Evolutionary conservation across 2,113 vertebrate genomes (phyloP), one percentile per base, ranked within the genome.

Genomic region (Prietella phreatophila): DNA sequence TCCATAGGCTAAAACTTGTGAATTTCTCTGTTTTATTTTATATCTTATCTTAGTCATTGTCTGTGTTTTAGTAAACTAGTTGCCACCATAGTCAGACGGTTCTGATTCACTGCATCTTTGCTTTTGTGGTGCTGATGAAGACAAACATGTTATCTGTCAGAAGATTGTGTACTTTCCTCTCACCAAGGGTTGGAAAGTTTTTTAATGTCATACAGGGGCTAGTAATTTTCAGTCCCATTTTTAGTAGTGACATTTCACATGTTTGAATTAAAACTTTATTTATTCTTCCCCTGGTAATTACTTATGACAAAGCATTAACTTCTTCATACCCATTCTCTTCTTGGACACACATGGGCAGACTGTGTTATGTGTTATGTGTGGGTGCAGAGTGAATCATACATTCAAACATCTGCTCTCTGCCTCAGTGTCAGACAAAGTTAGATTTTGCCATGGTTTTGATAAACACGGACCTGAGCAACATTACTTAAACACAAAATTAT

Each of bases 301-400:
- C 7, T 55, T 55, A 79, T 47, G 6, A 47, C 42, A 7, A 47
- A 47, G 42, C 58, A 63, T 25, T n/a, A 67, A 25, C 36, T 50
- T 20, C 50, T 65, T 53, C 71, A 50, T 25, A 55, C 30, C 22
- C 65, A 76, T 89, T 86, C 53, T 76, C 76, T 56, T 39, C 60
- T 92, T 88, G 90, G 91, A 94, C 92, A 93, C 91, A 90, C 91
- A 93, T 92, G 93, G 94, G 94, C 93, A 92, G 93, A 93, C 91
- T 83, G n/a, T 85, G 50, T 87, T 88, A 65, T 87, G 90, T 85
- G 63, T 73, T 80, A 42, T 87, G 88, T 85, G 78, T 86, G 79
- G 92, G 93, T 93, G 88, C 50, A 9, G 5, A 82, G 60, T 90
- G 88, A 91, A 58, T 91, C 89, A 91, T 84, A 22, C 55, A 58